Evolutionary conservation across 2,888 invertebrate genomes (phyloP).

Genomic region (Heliothis peltigera): DNA sequence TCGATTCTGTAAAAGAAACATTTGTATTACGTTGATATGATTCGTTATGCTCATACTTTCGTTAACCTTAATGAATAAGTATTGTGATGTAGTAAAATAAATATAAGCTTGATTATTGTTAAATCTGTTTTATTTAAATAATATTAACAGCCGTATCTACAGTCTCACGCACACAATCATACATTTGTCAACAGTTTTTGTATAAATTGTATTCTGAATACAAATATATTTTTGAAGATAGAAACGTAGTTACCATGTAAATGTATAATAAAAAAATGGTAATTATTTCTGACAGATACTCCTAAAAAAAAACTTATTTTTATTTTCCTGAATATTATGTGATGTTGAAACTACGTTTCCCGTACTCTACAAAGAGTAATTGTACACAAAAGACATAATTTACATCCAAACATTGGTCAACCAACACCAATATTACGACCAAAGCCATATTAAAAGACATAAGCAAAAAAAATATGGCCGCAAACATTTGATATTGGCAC

Average conservation of each 20-base stretch:
- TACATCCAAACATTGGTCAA: slow-evolving; percentile 2
- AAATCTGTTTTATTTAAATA: slow-evolving; percentile 75
- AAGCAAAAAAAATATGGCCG: slow-evolving; percentile 5
- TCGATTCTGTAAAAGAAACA: no score
- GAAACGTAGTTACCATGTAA: no score
- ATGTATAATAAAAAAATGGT: no score
- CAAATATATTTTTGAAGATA: slow-evolving; percentile 22
- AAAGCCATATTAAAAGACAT: slow-evolving; percentile 3
- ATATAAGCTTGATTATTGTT: slow-evolving; percentile 50
- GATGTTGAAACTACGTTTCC: no score
- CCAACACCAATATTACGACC: slow-evolving; percentile 15
- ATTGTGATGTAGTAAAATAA: slow-evolving; percentile 28
- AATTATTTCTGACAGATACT: no score
- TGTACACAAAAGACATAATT: slow-evolving; percentile 28
- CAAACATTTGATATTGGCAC: slow-evolving; percentile 9
- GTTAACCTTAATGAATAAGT: background rate
- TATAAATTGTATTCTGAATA: slow-evolving; percentile 18
- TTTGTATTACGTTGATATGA: no score
- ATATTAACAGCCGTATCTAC: slow-evolving; percentile 75
- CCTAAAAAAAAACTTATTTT: no score
- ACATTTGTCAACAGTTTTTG: slow-evolving; percentile 36
- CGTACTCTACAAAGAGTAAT: slow-evolving; percentile 11
- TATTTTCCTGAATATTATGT: no score
- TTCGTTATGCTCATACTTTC: background rate
- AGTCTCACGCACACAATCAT: slow-evolving; percentile 54